These are phyloP conservation scores for Siniperca undulata DNA, from an alignment of 2,797 vertebrate genomes.

Conservation along the genomic window DNA sequence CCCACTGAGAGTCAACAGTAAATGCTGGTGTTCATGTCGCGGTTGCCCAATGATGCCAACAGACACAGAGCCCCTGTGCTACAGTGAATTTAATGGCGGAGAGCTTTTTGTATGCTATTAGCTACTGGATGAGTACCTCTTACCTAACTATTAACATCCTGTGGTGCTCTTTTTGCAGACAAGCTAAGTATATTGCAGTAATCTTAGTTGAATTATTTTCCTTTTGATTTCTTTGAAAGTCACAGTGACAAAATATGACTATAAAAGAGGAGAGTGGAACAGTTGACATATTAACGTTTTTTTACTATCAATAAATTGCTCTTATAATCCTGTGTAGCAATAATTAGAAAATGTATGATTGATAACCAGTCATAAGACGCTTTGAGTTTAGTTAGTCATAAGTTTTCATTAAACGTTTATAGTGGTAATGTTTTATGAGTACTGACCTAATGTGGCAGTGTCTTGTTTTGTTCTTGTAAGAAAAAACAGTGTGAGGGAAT, in stretches of 20 bases:
- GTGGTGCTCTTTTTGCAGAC: constrained; percentile 17
- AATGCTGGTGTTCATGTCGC: constrained; percentile 62
- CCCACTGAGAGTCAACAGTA: constrained; percentile 65
- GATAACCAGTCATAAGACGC: background rate
- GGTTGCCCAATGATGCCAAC: constrained; percentile 52
- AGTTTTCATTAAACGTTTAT: background rate
- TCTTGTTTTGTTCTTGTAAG: constrained; percentile 1
- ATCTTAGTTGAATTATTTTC: background rate
- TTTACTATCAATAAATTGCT: background rate
- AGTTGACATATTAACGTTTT: background rate
- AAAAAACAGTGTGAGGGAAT: background rate
- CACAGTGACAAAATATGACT: background rate
- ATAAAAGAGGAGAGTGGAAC: background rate
- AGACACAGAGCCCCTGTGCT: constrained; percentile 50
- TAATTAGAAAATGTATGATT: background rate
- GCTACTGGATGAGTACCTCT: constrained; percentile 53
- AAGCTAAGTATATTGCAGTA: background rate
- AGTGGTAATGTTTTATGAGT: background rate
- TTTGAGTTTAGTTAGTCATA: background rate
- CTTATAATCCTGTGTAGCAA: background rate
- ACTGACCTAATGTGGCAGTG: background rate
- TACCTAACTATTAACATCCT: constrained; percentile 42
- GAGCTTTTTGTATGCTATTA: constrained; percentile 58
- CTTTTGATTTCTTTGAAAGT: background rate
- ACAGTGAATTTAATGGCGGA: constrained; percentile 49